Percentiles rank a stretch among this genome's conserved stretches.
Conservation (phyloP, 1,140 invertebrate genomes). For the Cylas formicarius region DNA sequence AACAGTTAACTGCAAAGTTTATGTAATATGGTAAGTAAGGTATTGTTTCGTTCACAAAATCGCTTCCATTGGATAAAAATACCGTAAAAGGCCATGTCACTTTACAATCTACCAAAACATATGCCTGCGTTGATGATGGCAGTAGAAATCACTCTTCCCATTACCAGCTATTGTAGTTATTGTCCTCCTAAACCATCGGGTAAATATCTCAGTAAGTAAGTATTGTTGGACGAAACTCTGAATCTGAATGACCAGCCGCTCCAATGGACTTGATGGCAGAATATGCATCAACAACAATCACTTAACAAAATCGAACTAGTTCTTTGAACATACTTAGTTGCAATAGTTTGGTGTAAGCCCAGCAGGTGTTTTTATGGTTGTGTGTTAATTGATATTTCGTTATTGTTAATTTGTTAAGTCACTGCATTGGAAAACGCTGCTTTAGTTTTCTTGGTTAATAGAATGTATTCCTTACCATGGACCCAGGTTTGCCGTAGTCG, state of each 20-base stretch:
- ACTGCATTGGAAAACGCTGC: conserved; percentile 37
- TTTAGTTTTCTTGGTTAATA: conserved; percentile 35
- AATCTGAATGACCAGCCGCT: conserved; percentile 23
- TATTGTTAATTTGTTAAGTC: conserved; percentile 35
- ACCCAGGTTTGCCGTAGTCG: conserved; percentile 66
- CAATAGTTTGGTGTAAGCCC: too few species aligned
- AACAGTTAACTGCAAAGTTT: too few species aligned
- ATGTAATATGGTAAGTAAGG: too few species aligned
- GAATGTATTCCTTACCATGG: conserved; percentile 60
- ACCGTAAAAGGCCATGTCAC: too few species aligned
- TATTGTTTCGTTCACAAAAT: too few species aligned
- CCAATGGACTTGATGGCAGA: conserved; percentile 25
- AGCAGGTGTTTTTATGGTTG: neutral
- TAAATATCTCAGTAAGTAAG: conserved; percentile 20
- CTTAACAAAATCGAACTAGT: conserved; percentile 34
- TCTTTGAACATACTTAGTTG: too few species aligned
- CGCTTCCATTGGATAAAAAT: too few species aligned
- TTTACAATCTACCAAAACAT: conserved; percentile 2
- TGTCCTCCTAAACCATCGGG: conserved; percentile 32
- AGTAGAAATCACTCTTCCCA: conserved; percentile 16
- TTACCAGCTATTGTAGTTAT: conserved; percentile 32
- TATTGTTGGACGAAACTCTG: conserved; percentile 3
- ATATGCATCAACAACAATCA: conserved; percentile 23
- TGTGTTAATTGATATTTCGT: neutral
- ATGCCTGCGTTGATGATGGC: conserved; percentile 11